Conservation (phyloP, 2,888 invertebrate genomes). For the Tiliacea citrago region DNA sequence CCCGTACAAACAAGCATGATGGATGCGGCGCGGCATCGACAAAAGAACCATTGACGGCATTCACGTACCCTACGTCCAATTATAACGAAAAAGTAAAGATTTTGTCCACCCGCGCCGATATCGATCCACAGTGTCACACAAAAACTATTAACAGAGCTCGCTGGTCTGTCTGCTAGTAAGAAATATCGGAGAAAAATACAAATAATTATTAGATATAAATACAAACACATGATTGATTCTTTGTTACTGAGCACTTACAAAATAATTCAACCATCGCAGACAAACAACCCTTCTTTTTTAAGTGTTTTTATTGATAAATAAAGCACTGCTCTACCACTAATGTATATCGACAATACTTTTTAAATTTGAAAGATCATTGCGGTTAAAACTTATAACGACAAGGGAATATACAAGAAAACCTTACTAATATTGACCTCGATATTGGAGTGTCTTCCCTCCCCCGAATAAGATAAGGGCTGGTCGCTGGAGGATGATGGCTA, state of each 20-base stretch:
- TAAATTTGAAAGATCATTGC: conserved; percentile 33
- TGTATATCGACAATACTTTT: conserved; percentile 31
- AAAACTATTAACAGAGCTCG: conserved; percentile 60
- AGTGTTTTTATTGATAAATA: conserved; percentile 20
- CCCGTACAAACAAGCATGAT: conserved; percentile 84
- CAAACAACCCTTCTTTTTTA: neutral
- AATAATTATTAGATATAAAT: conserved; percentile 35
- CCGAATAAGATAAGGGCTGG: neutral
- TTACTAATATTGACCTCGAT: conserved; percentile 10
- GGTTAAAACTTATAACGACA: conserved; percentile 25
- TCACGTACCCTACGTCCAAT: conserved; percentile 78
- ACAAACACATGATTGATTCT: neutral
- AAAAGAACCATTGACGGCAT: conserved; percentile 82
- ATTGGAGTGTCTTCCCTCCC: neutral
- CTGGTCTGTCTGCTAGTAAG: conserved; percentile 43
- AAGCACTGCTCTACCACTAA: conserved; percentile 14
- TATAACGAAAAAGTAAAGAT: conserved; percentile 78
- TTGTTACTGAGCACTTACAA: neutral
- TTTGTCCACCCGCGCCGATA: conserved; percentile 76
- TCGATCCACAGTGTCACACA: conserved; percentile 69
- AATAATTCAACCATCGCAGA: neutral
- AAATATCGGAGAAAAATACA: conserved; percentile 34
- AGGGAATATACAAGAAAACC: conserved; percentile 15
- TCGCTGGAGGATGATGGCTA: neutral
- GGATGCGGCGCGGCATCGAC: conserved; percentile 83